Evolutionary conservation across 2,113 vertebrate genomes (phyloP).

Genomic region (Semnornis frantzii): DNA sequence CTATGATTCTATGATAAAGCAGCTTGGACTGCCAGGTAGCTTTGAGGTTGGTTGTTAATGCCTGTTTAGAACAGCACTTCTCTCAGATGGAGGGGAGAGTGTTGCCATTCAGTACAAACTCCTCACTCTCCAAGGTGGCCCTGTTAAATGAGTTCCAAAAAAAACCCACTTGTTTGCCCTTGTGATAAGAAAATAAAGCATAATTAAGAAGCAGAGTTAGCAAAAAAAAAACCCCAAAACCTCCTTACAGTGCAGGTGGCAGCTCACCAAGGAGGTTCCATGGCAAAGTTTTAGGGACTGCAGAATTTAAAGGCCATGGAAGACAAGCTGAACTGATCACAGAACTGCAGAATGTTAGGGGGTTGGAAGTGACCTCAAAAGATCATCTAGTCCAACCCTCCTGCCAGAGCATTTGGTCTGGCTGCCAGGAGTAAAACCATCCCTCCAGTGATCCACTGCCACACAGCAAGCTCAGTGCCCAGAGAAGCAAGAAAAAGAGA

Average conservation of each 20-base stretch:
- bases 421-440: not conserved
- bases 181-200: not conserved
- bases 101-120: not conserved
- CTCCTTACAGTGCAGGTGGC: not conserved
- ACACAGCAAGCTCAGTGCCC: accelerated
- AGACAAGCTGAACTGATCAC: not conserved
- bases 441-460: not conserved
- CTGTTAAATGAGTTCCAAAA: not conserved
- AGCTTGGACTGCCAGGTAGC: not conserved
- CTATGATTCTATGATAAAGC: not conserved
- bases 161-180: not conserved
- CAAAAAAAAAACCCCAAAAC: not conserved
- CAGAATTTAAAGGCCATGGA: not conserved
- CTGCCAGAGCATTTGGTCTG: not conserved
- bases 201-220: not conserved
- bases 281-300: not conserved
- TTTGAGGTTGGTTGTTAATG: not conserved
- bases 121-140: not conserved
- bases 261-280: not conserved
- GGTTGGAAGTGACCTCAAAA: no score
- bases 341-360: no score
- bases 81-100: not conserved
- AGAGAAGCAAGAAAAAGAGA: not conserved
- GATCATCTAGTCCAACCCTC: no score
- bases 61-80: not conserved